A percentile compares a stretch with the other conserved stretches of the same genome.
Conservation (phyloP, 2,888 invertebrate genomes). For the Euproctis similis region DNA sequence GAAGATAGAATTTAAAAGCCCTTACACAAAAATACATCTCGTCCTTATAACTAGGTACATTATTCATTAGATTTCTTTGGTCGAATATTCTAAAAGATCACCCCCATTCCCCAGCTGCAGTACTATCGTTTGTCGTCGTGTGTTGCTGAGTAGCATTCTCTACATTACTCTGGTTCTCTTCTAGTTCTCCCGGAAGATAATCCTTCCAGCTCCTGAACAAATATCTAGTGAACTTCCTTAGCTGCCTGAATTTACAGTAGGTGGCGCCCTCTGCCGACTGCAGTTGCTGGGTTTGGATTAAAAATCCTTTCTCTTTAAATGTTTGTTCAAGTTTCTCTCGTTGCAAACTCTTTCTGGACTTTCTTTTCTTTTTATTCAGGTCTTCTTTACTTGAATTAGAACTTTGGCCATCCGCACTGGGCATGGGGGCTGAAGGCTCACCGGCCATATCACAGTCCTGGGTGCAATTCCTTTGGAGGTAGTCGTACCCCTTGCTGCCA, state of each 20-base stretch:
- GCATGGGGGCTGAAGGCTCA: constrained; percentile 32
- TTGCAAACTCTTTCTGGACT: constrained; percentile 88
- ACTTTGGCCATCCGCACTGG: constrained; percentile 18
- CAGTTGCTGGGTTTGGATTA: constrained; percentile 94
- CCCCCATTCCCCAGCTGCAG: constrained; percentile 40
- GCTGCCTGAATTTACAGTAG: constrained; percentile 93
- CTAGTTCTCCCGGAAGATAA: constrained; percentile 87
- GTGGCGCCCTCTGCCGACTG: constrained; percentile 95
- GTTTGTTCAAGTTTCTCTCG: constrained; percentile 93
- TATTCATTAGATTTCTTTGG: constrained; percentile 9
- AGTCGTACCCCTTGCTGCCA: constrained; percentile 88
- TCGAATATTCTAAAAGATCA: constrained; percentile 20
- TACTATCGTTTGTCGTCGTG: constrained; percentile 20
- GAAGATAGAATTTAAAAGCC: no score
- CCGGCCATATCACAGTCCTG: constrained; percentile 34
- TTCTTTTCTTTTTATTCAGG: constrained; percentile 78
- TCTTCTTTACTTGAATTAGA: constrained; percentile 44
- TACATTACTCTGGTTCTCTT: constrained; percentile 29
- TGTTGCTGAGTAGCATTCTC: constrained; percentile 12
- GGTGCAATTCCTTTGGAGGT: constrained; percentile 82
- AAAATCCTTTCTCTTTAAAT: constrained; percentile 93
- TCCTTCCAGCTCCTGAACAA: constrained; percentile 95
- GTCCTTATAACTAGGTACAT: no score
- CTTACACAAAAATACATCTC: no score
- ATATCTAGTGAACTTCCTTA: constrained; percentile 93